Base-by-base conservation (phyloP, 2,797 vertebrate species). In the Cossypha heuglini region DNA sequence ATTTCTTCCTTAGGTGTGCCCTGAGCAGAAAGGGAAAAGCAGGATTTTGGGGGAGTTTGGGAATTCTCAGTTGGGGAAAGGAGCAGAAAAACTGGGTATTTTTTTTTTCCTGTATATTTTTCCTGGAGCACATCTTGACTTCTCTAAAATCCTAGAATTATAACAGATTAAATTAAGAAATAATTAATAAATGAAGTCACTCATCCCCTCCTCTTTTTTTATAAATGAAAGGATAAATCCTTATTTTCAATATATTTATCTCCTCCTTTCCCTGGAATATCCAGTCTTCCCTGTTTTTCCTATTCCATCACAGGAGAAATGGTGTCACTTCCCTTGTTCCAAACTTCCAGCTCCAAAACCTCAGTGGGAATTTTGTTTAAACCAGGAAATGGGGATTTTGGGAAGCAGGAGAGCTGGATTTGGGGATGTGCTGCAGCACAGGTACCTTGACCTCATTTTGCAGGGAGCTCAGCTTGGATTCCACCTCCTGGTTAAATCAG, bases 361-460 rank as follows among this genome's bases (percentile, higher is more conserved):
- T 13, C 6, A 0, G n/a, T 17, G 42, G 13, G 35, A 18, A 31
- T 1, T 10, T 16, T 16, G 16, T 8, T 0, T 16, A 2, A 46
- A 21, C 0, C 54, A 21, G 64, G 16, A 28, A 24, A 13, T 1
- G 6, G 16, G 25, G 40, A 21, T 80, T 58, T 43, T 6, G 71
- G 69, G 16, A n/a, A 29, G 35, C 7, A 11, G 79, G 17, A 31
- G 29, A 31, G 54, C 58, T 40, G 81, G 19, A 11, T 24, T 11
- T 57, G 37, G 25, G 43, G 8, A 15, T 14, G 71, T 33, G 52
- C 61, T 5, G 38, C 48, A 37, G 43, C 66, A 37, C 43, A 46
- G 48, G 11, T 45, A 5, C 91, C 52, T 71, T 69, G 63, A 75
- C 75, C 93, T 91, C 43, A 0, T 91, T 91, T 94, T 58, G 33